These are phyloP conservation scores for Anableps anableps DNA, from an alignment of 2,797 vertebrate genomes.

Conservation along the genomic window DNA sequence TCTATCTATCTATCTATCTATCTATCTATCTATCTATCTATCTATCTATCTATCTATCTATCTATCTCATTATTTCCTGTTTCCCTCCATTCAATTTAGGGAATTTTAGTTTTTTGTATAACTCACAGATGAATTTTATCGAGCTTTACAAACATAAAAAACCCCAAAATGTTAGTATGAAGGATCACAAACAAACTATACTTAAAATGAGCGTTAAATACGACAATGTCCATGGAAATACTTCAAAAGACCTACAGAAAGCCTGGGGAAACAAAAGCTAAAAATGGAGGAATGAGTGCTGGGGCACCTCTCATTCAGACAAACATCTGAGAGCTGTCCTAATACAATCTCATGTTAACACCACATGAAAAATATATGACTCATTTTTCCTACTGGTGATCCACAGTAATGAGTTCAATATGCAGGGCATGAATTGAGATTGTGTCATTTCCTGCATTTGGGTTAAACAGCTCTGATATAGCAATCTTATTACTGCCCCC, in stretches of 20 bases:
- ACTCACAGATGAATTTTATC: not conserved
- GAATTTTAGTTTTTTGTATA: not conserved
- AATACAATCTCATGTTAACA: not conserved
- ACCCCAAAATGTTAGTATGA: not conserved
- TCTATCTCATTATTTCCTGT: slow-evolving; percentile 20
- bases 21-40: not conserved
- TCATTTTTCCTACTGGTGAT: not conserved
- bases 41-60: not conserved
- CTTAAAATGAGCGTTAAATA: not conserved
- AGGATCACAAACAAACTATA: not conserved
- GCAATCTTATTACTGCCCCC: slow-evolving; percentile 6
- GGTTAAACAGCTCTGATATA: not conserved
- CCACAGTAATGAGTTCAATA: slow-evolving; percentile 3
- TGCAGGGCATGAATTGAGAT: slow-evolving; percentile 2
- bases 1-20: slow-evolving; percentile 5
- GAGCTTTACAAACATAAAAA: not conserved
- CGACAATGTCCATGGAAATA: not conserved
- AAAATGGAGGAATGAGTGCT: not conserved
- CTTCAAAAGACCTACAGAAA: not conserved
- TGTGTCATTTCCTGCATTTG: not conserved
- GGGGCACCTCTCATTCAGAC: not conserved
- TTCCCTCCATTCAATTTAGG: not conserved
- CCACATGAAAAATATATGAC: slow-evolving; percentile 1
- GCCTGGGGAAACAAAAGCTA: not conserved
- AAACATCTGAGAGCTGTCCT: not conserved